A percentile compares a stretch with the other conserved stretches of the same genome.
These are phyloP conservation scores for Philhelius pedissequus DNA, from an alignment of 2,888 invertebrate species.

Conservation along the genomic window DNA sequence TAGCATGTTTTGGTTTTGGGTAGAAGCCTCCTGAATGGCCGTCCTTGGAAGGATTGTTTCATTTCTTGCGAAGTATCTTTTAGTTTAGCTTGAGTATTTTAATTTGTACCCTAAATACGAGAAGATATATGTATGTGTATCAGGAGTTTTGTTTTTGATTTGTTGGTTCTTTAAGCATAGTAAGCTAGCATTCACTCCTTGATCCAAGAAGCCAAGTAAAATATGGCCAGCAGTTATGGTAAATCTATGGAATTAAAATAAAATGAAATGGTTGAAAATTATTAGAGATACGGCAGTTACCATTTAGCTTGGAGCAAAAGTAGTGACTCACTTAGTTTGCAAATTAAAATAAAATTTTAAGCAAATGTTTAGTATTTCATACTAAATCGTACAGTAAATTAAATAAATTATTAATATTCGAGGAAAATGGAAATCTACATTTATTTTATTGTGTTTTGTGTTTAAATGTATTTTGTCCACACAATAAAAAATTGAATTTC, in stretches of 20 bases:
- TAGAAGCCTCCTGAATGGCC: conserved; percentile 6
- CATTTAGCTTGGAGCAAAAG: background rate
- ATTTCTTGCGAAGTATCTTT: conserved; percentile 11
- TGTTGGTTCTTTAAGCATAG: too few species aligned
- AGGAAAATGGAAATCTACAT: too few species aligned
- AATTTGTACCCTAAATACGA: background rate
- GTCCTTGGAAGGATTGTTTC: conserved; percentile 36
- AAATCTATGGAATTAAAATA: background rate
- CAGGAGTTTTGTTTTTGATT: too few species aligned
- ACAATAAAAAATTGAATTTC: too few species aligned
- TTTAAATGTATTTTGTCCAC: too few species aligned
- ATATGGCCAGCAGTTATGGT: background rate
- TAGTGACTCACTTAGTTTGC: background rate
- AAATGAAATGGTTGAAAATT: background rate
- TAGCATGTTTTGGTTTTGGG: conserved; percentile 24
- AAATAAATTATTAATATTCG: background rate
- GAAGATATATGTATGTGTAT: too few species aligned
- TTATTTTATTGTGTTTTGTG: too few species aligned
- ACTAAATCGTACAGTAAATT: background rate
- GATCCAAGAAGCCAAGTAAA: background rate
- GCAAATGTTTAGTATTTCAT: background rate
- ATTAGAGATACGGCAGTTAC: background rate
- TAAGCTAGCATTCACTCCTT: background rate
- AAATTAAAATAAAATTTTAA: background rate
- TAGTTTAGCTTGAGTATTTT: background rate